Conservation (phyloP, 2,113 vertebrate species). For the Camelus bactrianus region DNA sequence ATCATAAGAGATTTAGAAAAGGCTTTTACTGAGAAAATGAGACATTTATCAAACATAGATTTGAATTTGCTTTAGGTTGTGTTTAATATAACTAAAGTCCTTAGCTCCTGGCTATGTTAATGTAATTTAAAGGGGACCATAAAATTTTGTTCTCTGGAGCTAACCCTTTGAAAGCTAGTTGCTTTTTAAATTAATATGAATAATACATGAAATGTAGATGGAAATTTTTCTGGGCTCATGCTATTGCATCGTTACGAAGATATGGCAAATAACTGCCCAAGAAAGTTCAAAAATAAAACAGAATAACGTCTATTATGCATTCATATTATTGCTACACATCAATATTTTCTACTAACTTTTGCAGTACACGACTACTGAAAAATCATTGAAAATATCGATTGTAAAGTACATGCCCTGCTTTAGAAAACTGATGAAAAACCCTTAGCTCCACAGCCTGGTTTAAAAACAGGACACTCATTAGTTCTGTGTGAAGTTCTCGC, state of each 20-base stretch:
- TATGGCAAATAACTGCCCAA: slow-evolving; percentile 59
- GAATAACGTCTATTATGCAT: slow-evolving; percentile 41
- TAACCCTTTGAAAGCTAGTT: slow-evolving; percentile 75
- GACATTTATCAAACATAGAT: slow-evolving; percentile 67
- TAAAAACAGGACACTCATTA: neutral
- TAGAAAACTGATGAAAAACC: neutral
- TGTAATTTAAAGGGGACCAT: slow-evolving; percentile 76
- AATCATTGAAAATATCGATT: slow-evolving; percentile 54
- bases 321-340: slow-evolving; percentile 50
- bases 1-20: slow-evolving; percentile 66
- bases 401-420: neutral
- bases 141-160: slow-evolving; percentile 75
- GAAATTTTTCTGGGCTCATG: slow-evolving; percentile 64
- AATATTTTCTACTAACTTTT: slow-evolving; percentile 60
- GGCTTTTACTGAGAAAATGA: slow-evolving; percentile 64
- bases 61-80: slow-evolving; percentile 74
- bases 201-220: slow-evolving; percentile 75
- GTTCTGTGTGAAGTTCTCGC: neutral
- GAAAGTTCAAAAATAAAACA: slow-evolving; percentile 67
- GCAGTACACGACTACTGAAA: neutral
- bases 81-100: slow-evolving; percentile 72
- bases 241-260: slow-evolving; percentile 68
- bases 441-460: neutral
- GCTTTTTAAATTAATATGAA: slow-evolving; percentile 77
- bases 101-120: slow-evolving; percentile 75